Evolutionary conservation across 1,140 invertebrate genomes (phyloP).

Genomic region (Seison nebaliae): DNA sequence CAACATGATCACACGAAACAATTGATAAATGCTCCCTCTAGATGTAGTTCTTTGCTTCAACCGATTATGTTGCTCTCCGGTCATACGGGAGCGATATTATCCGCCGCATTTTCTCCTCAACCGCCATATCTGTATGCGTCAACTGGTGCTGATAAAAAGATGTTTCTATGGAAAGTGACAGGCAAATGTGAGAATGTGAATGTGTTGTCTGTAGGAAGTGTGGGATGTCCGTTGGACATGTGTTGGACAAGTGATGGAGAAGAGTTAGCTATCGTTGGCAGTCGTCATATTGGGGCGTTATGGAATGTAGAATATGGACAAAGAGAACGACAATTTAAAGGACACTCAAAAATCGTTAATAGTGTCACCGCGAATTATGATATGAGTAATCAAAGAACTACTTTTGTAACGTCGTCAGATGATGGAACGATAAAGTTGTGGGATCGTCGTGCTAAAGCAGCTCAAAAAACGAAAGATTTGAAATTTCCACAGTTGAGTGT

Average conservation of each 20-base stretch:
- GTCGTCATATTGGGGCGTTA: slow-evolving; percentile 70
- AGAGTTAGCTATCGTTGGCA: slow-evolving; percentile 9
- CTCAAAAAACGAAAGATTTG: slow-evolving; percentile 49
- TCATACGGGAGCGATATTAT: slow-evolving; percentile 81
- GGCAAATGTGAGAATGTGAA: slow-evolving; percentile 90
- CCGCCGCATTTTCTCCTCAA: slow-evolving; percentile 73
- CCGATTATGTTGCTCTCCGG: slow-evolving; percentile 90
- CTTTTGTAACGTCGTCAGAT: slow-evolving; percentile 66
- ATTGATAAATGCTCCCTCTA: too few species aligned
- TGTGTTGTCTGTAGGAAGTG: slow-evolving; percentile 66
- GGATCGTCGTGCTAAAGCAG: slow-evolving; percentile 51
- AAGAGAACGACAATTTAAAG: slow-evolving; percentile 65
- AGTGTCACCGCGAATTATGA: too few species aligned
- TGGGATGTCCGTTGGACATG: slow-evolving; percentile 76
- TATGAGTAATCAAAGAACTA: slow-evolving; percentile 51
- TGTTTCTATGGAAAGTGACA: slow-evolving; percentile 86
- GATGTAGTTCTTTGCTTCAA: slow-evolving; percentile 36
- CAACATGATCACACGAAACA: too few species aligned
- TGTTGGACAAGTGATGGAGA: slow-evolving; percentile 42
- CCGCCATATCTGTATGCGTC: slow-evolving; percentile 71
- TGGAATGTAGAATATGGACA: slow-evolving; percentile 70
- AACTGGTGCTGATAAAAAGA: slow-evolving; percentile 77
- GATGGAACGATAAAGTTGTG: slow-evolving; percentile 69
- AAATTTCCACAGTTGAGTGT: slow-evolving; percentile 59
- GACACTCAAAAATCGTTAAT: slow-evolving; percentile 54